These are phyloP conservation scores for Scolopax bukidnonensis DNA, from an alignment of 2,797 vertebrate species.

Conservation along the genomic window DNA sequence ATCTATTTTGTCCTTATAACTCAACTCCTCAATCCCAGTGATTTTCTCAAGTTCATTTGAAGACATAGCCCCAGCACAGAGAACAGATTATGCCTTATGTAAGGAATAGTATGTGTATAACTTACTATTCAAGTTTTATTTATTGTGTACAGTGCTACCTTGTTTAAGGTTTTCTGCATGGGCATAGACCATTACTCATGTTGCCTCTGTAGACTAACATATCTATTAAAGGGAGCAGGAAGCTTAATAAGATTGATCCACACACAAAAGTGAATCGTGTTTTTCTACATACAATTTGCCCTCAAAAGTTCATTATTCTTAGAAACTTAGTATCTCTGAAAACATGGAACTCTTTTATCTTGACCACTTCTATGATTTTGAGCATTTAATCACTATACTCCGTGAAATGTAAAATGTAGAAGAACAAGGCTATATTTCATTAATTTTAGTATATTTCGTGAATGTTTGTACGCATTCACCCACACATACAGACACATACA, in stretches of 20 bases:
- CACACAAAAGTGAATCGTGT: constrained; percentile 70
- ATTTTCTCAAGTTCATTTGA: neutral
- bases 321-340: constrained; percentile 8
- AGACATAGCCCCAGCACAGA: neutral
- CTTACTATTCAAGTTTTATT: neutral
- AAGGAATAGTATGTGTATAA: neutral
- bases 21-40: neutral
- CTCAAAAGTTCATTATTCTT: constrained; percentile 74
- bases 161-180: constrained; percentile 22
- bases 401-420: neutral
- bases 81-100: neutral
- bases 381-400: neutral
- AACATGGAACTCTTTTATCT: neutral
- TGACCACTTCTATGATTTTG: neutral
- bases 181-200: neutral
- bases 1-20: neutral
- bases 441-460: neutral
- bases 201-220: constrained; percentile 64
- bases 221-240: constrained; percentile 62
- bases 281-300: constrained; percentile 61
- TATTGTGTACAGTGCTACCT: neutral
- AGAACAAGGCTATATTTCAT: neutral
- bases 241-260: constrained; percentile 75
- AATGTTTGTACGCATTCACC: neutral
- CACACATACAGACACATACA: neutral